Evolutionary conservation across 2,113 vertebrate species (phyloP), one percentile per base, ranked within the genome.

Genomic region (Plectropomus leopardus): DNA sequence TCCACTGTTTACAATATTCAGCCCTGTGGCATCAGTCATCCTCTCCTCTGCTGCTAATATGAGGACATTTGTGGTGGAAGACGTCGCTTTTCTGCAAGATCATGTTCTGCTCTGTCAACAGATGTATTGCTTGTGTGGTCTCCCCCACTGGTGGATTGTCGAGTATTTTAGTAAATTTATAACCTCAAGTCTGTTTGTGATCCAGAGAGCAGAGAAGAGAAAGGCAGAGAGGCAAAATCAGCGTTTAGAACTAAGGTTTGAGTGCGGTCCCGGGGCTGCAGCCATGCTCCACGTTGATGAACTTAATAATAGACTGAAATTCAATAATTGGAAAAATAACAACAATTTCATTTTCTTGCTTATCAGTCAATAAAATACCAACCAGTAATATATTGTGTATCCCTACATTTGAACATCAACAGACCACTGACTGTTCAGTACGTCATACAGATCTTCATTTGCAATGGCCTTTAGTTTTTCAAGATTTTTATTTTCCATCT

Each of bases 401-500:
- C 16, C 26, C 13, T 47, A 40, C 10, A 10, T 69, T 82, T 82
- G 16, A 63, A 23, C 50, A 26, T 30, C 48, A 8, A 57, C 30
- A 63, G 51, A 63, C 34, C 7, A 21, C n/a, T 23, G 21, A 47
- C 15, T 50, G 17, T 34, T 54, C 42, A 70, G 11, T 40, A 23
- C 3, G 19, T 23, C 7, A 0, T 3, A 44, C 23, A 21, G 66
- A 60, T 54, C 14, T 8, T 55, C n/a, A 21, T 70, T 57, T n/a
- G 30, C 36, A 15, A 3, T 36, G 51, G 67, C 23, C 17, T 32
- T 42, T 24, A 28, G 17, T 23, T 54, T 42, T 55, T n/a, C 9
- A 40, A 51, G 26, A n/a, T 51, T 17, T 40, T 26, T n/a, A 13
- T 48, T 11, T 36, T 28, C 1, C 15, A 0, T 64, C 7, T 4